Conservation (phyloP, 2,888 invertebrate genomes). For the Aspidiotus destructor region DNA sequence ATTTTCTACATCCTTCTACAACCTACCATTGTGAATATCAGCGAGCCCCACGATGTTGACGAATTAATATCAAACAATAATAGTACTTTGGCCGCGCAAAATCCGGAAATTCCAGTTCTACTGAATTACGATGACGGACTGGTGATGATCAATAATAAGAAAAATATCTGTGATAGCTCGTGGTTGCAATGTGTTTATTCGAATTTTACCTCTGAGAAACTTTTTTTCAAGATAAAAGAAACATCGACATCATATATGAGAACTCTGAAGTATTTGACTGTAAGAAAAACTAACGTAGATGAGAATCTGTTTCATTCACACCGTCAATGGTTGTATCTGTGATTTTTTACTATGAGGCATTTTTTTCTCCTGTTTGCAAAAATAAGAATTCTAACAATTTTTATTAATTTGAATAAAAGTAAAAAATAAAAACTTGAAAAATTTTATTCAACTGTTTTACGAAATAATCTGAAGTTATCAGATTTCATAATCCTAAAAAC, state of each 20-base stretch:
- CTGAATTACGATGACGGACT: not conserved
- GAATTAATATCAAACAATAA: not conserved
- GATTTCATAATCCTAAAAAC: too few relatives aligned
- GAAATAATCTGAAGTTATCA: too few relatives aligned
- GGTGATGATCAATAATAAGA: not conserved
- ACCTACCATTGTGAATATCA: not conserved
- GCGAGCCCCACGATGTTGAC: not conserved
- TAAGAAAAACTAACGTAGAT: too few relatives aligned
- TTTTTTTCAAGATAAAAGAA: not conserved
- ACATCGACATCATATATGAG: not conserved
- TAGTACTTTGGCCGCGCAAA: too few relatives aligned
- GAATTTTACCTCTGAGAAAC: slow-evolving; percentile 11
- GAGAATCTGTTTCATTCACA: too few relatives aligned
- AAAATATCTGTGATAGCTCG: slow-evolving; percentile 19
- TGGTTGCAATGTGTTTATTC: slow-evolving; percentile 6
- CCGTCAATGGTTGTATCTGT: too few relatives aligned
- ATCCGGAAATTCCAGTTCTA: not conserved
- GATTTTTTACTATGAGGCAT: not conserved
- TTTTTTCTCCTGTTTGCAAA: too few relatives aligned
- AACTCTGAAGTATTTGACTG: too few relatives aligned
- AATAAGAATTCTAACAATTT: too few relatives aligned
- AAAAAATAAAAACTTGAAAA: too few relatives aligned
- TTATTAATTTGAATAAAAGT: too few relatives aligned
- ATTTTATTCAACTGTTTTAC: too few relatives aligned
- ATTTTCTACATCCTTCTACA: not conserved